Percentiles rank a stretch among this genome's conserved stretches.
phyloP scores from a whole-genome alignment of 2,113 vertebrate species.

The Gallinago undulata region DNA sequence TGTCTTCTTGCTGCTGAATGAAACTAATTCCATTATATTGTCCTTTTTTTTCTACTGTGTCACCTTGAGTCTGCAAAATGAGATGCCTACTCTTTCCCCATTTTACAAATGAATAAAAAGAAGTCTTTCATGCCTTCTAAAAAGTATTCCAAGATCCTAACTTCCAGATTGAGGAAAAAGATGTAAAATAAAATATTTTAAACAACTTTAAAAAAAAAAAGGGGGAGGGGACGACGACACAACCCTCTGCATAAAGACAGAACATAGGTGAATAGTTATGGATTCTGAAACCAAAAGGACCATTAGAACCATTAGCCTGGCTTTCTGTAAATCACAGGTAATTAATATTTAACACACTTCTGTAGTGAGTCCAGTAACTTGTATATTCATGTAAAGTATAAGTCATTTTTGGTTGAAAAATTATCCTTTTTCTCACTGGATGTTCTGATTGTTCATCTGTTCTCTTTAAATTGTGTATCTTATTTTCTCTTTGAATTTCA shows the following conservation, averaged over 20 bases:
- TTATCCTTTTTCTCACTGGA: not conserved
- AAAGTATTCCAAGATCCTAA: not conserved
- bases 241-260: not conserved
- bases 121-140: not conserved
- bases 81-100: accelerated
- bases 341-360: not conserved
- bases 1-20: not conserved
- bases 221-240: too few species aligned
- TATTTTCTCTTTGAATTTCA: not conserved
- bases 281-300: not conserved
- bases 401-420: not conserved
- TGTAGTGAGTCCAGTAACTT: not conserved
- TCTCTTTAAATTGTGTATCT: not conserved
- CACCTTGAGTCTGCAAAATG: not conserved
- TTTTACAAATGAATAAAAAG: not conserved
- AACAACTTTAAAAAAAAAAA: not conserved
- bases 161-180: accelerated
- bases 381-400: not conserved
- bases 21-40: not conserved
- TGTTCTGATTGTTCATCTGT: not conserved
- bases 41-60: not conserved
- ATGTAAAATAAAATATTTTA: not conserved
- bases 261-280: not conserved
- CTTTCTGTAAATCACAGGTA: not conserved
- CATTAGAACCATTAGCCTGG: not conserved